A percentile compares a stretch with the other conserved stretches of the same genome.
Conservation (phyloP, 2,797 vertebrate species). For the Urosaurus nigricauda region DNA sequence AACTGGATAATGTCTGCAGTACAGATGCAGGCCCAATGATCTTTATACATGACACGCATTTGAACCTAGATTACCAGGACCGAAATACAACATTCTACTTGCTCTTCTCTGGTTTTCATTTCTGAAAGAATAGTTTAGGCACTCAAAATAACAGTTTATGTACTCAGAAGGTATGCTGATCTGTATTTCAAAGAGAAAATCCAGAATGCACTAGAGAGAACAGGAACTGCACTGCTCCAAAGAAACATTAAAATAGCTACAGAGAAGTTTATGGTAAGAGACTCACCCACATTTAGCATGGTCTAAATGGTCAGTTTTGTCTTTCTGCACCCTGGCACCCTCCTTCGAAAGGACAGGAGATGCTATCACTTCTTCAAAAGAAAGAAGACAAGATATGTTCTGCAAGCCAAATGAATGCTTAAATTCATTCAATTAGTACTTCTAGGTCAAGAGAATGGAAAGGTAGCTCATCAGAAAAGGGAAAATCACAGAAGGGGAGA, state of each 20-base stretch:
- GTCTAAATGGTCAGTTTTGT: constrained; percentile 56
- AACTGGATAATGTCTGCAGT: no score
- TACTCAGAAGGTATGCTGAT: background rate
- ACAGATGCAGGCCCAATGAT: no score
- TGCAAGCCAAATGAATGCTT: background rate
- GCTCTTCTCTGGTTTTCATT: background rate
- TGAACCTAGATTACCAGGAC: background rate
- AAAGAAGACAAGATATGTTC: constrained; percentile 24
- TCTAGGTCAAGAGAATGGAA: background rate
- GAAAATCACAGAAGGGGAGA: background rate
- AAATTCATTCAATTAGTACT: rapidly evolving
- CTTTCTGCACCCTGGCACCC: constrained; percentile 52
- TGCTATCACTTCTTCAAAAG: constrained; percentile 30
- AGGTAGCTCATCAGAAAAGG: background rate
- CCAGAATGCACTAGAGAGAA: background rate
- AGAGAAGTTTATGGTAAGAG: background rate
- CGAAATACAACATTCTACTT: background rate
- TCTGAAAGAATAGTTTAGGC: rapidly evolving
- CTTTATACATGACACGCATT: background rate
- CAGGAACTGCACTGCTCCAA: background rate
- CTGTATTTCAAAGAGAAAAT: background rate
- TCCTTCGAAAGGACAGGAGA: constrained; percentile 65
- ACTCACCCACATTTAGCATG: constrained; percentile 76
- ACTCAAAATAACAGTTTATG: background rate
- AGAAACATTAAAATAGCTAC: background rate